Evolutionary conservation across 2,888 invertebrate genomes (phyloP).

Genomic region (Drosophila meridionalis): DNA sequence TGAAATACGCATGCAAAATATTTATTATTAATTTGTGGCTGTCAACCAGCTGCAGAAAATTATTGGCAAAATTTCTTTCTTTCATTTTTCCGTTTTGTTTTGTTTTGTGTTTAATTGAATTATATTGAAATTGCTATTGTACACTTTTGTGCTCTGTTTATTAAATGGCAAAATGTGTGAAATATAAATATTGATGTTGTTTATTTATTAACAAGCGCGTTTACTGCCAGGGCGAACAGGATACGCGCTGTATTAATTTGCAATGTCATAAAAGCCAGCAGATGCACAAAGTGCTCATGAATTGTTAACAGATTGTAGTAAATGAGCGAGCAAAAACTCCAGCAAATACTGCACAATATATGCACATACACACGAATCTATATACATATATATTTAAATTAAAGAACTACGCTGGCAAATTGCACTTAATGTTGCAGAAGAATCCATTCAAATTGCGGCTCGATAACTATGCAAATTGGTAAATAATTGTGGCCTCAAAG

Average conservation of each 20-base stretch:
- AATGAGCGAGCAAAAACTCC: slow-evolving; percentile 12
- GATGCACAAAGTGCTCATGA: slow-evolving; percentile 25
- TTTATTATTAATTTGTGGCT: slow-evolving; percentile 58
- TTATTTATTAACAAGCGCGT: slow-evolving; percentile 60
- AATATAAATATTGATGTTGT: slow-evolving; percentile 58
- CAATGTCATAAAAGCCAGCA: slow-evolving; percentile 27
- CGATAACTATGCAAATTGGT: slow-evolving; percentile 11
- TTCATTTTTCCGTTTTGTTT: slow-evolving; percentile 1
- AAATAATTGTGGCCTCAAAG: slow-evolving; percentile 2
- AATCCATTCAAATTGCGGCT: slow-evolving; percentile 3
- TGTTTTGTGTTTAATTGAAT: not conserved
- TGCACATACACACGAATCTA: not conserved
- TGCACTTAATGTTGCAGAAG: slow-evolving; percentile 1
- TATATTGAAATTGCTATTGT: slow-evolving; percentile 11
- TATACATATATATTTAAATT: not conserved
- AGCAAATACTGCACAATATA: not conserved
- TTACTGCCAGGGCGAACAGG: slow-evolving; percentile 24
- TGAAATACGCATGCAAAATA: slow-evolving; percentile 32
- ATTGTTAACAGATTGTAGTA: slow-evolving; percentile 37
- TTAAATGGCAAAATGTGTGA: slow-evolving; percentile 61
- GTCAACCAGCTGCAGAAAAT: slow-evolving; percentile 20
- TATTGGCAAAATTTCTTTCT: not conserved
- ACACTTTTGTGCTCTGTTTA: slow-evolving; percentile 32
- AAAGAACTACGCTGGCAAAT: not conserved
- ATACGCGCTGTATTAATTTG: slow-evolving; percentile 44